These are phyloP conservation scores for Heliothis peltigera DNA, from an alignment of 2,888 invertebrate genomes.

Conservation along the genomic window DNA sequence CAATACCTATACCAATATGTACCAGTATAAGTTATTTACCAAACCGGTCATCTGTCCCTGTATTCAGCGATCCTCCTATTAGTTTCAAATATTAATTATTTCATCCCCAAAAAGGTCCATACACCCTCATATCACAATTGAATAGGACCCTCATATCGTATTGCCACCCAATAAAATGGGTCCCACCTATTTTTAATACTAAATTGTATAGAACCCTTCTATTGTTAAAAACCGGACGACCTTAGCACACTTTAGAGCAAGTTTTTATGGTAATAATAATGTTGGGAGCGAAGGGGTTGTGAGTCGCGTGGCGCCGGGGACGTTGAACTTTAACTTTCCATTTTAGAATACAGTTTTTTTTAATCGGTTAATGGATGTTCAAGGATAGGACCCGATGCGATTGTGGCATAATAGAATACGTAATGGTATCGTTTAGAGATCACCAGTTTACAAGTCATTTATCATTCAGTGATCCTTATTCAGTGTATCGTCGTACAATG, in stretches of 20 bases:
- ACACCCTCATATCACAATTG: conserved; percentile 40
- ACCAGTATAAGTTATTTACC: conserved; percentile 6
- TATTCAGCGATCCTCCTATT: conserved; percentile 30
- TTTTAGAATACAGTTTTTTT: conserved; percentile 47
- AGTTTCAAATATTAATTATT: conserved; percentile 54
- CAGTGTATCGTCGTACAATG: neutral
- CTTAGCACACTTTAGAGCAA: conserved; percentile 66
- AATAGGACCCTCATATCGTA: conserved; percentile 53
- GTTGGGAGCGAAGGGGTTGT: conserved; percentile 70
- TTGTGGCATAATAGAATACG: conserved; percentile 29
- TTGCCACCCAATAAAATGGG: conserved; percentile 63
- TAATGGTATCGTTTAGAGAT: conserved; percentile 30
- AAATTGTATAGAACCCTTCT: conserved; percentile 54
- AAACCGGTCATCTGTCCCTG: conserved; percentile 14
- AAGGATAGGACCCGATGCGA: conserved; percentile 37
- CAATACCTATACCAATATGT: conserved; percentile 11
- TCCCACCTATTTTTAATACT: conserved; percentile 50
- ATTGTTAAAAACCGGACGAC: conserved; percentile 60
- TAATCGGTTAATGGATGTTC: conserved; percentile 54
- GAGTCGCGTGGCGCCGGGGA: conserved; percentile 81
- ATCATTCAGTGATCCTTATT: conserved; percentile 18
- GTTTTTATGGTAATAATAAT: conserved; percentile 77
- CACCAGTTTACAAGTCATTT: conserved; percentile 19
- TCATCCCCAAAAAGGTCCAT: conserved; percentile 38
- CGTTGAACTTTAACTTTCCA: conserved; percentile 76